Evolutionary conservation across 2,888 invertebrate species (phyloP).

Genomic region (Lasioglossum malachurum): DNA sequence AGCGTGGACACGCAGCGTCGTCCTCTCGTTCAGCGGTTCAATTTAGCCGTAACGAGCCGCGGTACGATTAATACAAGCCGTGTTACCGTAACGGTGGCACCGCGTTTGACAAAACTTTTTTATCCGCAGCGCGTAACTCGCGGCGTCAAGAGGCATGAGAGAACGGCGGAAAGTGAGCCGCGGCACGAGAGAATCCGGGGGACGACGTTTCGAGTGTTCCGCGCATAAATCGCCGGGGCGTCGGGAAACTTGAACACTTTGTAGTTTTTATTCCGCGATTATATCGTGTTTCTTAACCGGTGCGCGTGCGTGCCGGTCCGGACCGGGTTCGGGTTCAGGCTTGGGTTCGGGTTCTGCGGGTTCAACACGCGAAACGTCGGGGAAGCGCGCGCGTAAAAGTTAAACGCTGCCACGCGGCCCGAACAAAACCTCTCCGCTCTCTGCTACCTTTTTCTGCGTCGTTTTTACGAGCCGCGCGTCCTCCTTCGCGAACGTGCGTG

Average conservation of each 20-base stretch:
- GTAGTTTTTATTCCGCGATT: slow-evolving; percentile 60
- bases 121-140: slow-evolving; percentile 32
- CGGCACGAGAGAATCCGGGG: slow-evolving; percentile 26
- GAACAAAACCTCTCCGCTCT: slow-evolving; percentile 31
- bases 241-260: slow-evolving; percentile 58
- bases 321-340: neutral
- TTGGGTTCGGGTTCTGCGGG: neutral
- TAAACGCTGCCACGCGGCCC: slow-evolving; percentile 50
- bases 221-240: slow-evolving; percentile 57
- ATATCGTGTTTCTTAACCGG: slow-evolving; percentile 53
- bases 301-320: slow-evolving; percentile 3
- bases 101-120: slow-evolving; percentile 41
- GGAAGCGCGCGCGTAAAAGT: slow-evolving; percentile 60
- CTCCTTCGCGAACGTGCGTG: slow-evolving; percentile 57
- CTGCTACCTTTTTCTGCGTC: slow-evolving; percentile 18
- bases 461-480: slow-evolving; percentile 60
- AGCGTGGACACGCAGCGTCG: neutral
- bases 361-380: slow-evolving; percentile 15
- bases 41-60: neutral
- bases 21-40: neutral
- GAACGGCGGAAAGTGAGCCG: slow-evolving; percentile 22
- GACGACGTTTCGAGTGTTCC: slow-evolving; percentile 44
- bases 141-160: slow-evolving; percentile 9
- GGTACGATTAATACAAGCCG: slow-evolving; percentile 41
- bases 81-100: slow-evolving; percentile 9